These are phyloP conservation scores for Proterorhinus semilunaris DNA, from an alignment of 2,113 vertebrate genomes.

Conservation along the genomic window DNA sequence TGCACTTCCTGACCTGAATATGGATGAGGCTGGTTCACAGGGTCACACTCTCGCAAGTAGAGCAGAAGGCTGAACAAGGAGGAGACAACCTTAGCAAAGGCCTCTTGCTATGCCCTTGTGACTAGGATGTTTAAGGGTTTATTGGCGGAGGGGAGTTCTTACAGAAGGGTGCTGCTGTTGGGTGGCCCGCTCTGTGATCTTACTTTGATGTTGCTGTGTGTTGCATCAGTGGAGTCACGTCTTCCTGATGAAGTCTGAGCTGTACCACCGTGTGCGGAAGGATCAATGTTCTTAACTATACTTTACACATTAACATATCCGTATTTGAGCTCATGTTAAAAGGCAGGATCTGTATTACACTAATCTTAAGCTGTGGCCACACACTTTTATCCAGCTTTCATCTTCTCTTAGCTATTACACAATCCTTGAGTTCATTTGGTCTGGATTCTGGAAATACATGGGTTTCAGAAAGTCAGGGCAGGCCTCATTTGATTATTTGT, in stretches of 20 bases:
- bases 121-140: conserved; percentile 53
- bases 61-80: background rate
- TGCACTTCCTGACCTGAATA: conserved; percentile 11
- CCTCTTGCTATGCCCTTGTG: conserved; percentile 36
- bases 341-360: conserved; percentile 1
- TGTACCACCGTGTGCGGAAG: conserved; percentile 29
- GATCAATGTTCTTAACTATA: conserved; percentile 37
- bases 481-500: no score
- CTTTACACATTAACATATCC: conserved; percentile 45
- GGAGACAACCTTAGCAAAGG: conserved; percentile 19
- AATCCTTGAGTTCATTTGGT: no score
- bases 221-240: conserved; percentile 20
- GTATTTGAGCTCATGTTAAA: background rate
- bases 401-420: no score
- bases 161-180: conserved; percentile 20
- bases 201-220: conserved; percentile 45
- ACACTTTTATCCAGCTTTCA: background rate
- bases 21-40: conserved; percentile 12
- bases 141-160: conserved; percentile 16
- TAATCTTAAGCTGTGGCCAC: conserved; percentile 11
- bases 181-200: conserved; percentile 32
- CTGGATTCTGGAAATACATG: no score
- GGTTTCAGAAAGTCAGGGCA: no score
- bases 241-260: conserved; percentile 25
- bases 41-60: conserved; percentile 2